Conservation (phyloP, 1,140 invertebrate species). For the Cylas formicarius region DNA sequence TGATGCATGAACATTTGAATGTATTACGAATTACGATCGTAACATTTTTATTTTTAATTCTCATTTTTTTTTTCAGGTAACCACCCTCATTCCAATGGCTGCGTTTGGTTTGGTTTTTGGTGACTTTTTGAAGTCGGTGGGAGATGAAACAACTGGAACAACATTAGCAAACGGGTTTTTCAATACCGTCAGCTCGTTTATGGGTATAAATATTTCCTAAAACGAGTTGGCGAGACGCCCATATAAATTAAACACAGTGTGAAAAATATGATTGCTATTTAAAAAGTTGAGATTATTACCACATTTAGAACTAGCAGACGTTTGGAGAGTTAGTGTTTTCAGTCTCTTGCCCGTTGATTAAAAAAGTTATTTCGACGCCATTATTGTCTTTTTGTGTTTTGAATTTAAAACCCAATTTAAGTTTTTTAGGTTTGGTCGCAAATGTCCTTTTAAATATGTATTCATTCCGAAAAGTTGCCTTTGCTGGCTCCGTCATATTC, state of each 20-base stretch:
- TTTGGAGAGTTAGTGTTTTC: too few species aligned
- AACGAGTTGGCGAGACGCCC: background rate
- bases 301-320: too few species aligned
- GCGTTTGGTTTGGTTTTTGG: conserved; percentile 60
- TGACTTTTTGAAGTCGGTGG: conserved; percentile 52
- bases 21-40: background rate
- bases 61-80: conserved; percentile 44
- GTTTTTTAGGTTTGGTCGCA: conserved; percentile 45
- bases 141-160: conserved; percentile 51
- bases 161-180: conserved; percentile 54
- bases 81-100: conserved; percentile 49
- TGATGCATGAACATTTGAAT: too few species aligned
- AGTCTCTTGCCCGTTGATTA: too few species aligned
- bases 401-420: too few species aligned
- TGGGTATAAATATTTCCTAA: conserved; percentile 38
- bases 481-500: conserved; percentile 49
- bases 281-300: conserved; percentile 31
- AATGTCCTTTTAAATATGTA: conserved; percentile 47
- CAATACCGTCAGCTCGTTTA: conserved; percentile 52
- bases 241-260: conserved; percentile 7
- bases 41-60: too few species aligned
- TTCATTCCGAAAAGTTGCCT: conserved; percentile 48
- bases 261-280: conserved; percentile 5
- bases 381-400: conserved; percentile 41
- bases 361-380: too few species aligned